Evolutionary conservation across 2,113 vertebrate species (phyloP), one percentile per base, ranked within the genome.

Genomic region (Murina feae): DNA sequence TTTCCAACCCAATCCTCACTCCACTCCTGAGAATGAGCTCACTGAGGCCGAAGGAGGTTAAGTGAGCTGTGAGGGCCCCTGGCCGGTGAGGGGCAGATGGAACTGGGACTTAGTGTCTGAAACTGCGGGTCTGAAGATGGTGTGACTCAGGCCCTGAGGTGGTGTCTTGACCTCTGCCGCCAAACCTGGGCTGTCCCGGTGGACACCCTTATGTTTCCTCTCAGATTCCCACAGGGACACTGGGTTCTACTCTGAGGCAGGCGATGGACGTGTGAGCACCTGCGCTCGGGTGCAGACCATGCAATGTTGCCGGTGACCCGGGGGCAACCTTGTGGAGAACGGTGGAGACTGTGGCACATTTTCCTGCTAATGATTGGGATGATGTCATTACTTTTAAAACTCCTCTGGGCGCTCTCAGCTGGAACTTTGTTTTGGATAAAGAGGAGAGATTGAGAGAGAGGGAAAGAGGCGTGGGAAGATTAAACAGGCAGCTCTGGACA

Each of bases 321-420:
- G 0, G 1, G 32, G 42, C 23, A 86, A 8, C 23, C 58, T 30
- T 78, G 16, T 68, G 65, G 30, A 35, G 55, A 74, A 42, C 0
- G 53, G 37, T 21, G 39, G 47, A 65, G 58, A 20, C 94, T 68
- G 60, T 18, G 6, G 23, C 68, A 32, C 42, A 25, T 82, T 71
- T 74, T 82, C 68, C 55, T 58, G 89, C 66, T 86, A 84, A 85
- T 84, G 78, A 51, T 66, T 79, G n/a, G 42, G 81, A 55, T 95
- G 88, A 96, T 72, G 63, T 79, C 89, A 93, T 25, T 68, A 71
- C 39, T 58, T 30, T 93, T 66, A 71, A 82, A 81, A 9, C 16
- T 86, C 28, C 32, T 10, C 21, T 78, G 68, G 42, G 4, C 3
- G 42, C 32, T 47, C 42, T 95, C 51, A n/a, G 42, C n/a, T 86